phyloP scores from a whole-genome alignment of 2,888 invertebrate genomes.

The Cataglyphis cursor region DNA sequence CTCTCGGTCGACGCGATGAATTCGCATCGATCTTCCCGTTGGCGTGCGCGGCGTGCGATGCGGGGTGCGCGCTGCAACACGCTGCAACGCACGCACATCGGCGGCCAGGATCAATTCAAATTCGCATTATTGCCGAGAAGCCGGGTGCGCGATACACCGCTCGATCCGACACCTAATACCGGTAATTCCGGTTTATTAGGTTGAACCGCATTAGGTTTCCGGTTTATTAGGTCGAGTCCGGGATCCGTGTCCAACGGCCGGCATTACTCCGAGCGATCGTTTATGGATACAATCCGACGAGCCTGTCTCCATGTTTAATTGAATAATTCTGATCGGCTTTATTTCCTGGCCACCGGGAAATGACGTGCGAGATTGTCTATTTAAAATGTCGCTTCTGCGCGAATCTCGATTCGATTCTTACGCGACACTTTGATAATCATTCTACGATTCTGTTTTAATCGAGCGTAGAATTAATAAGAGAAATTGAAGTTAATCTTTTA shows the following conservation, averaged over 20 bases:
- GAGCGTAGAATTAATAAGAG: neutral
- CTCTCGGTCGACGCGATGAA: constrained; percentile 60
- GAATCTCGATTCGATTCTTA: neutral
- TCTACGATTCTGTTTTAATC: neutral
- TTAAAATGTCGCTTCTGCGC: neutral
- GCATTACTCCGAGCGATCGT: constrained; percentile 52
- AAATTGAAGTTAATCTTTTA: neutral
- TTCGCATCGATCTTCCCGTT: constrained; percentile 64
- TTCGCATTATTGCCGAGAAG: constrained; percentile 79
- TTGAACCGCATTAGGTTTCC: constrained; percentile 79
- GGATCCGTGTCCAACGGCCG: constrained; percentile 42
- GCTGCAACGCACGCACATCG: constrained; percentile 32
- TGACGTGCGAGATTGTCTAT: constrained; percentile 34
- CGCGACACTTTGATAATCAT: neutral
- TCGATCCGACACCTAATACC: constrained; percentile 79
- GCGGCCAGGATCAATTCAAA: constrained; percentile 76
- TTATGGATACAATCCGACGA: constrained; percentile 47
- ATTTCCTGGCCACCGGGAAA: constrained; percentile 51
- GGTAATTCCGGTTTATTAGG: constrained; percentile 81
- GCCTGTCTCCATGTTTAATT: constrained; percentile 47
- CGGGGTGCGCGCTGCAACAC: neutral
- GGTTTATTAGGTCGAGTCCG: constrained; percentile 75
- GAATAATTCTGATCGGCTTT: constrained; percentile 55
- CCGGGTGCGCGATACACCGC: constrained; percentile 76
- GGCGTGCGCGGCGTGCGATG: constrained; percentile 31